Evolutionary conservation across 1,140 invertebrate species (phyloP).

Genomic region (Augochlora pura): DNA sequence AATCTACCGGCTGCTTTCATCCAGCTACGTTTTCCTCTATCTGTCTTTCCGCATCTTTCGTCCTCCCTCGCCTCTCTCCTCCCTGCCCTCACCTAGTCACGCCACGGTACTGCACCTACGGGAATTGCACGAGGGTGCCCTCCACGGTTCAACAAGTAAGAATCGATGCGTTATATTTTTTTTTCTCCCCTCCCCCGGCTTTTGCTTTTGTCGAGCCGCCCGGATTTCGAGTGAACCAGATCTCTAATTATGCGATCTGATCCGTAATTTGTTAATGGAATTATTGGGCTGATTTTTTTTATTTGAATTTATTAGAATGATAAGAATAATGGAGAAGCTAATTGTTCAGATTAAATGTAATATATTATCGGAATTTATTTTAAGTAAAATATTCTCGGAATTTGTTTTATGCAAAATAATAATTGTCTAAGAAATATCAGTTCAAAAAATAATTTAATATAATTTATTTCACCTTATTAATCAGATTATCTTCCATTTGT

Average conservation of each 20-base stretch:
- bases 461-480: too few species aligned
- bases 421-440: too few species aligned
- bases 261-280: too few species aligned
- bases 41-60: constrained; percentile 48
- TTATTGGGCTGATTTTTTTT: too few species aligned
- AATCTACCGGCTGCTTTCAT: constrained; percentile 65
- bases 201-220: background rate
- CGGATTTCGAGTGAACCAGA: background rate
- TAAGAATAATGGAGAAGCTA: too few species aligned
- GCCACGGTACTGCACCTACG: background rate
- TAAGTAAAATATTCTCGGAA: too few species aligned
- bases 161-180: constrained; percentile 18
- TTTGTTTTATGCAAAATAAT: too few species aligned
- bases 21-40: constrained; percentile 44
- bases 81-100: background rate
- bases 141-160: background rate
- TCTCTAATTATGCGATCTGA: background rate
- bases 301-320: too few species aligned
- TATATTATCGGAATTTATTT: too few species aligned
- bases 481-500: too few species aligned
- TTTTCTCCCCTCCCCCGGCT: background rate
- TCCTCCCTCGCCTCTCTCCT: background rate
- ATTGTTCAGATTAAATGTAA: too few species aligned
- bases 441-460: too few species aligned
- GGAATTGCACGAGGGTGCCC: background rate